Conservation (phyloP, 2,797 vertebrate species). For the Coccyzus lansbergi region DNA sequence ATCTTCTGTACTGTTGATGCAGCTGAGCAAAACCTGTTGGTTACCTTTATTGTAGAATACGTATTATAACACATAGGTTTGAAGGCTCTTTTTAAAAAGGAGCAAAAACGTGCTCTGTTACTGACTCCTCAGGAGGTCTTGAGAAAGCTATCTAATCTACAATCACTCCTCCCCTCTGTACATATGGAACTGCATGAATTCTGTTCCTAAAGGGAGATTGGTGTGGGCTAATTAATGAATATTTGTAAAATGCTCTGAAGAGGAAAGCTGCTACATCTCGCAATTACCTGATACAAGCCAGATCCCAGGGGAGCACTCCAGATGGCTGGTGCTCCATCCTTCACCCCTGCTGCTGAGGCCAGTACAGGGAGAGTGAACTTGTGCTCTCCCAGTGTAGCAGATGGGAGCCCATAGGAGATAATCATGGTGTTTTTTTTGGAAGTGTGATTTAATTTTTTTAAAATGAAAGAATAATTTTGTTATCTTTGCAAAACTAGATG, state of each 20-base stretch:
- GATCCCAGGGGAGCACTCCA: neutral
- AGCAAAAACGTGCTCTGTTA: neutral
- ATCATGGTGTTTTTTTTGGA: neutral
- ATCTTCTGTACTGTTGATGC: neutral
- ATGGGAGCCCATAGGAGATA: neutral
- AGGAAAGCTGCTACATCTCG: neutral
- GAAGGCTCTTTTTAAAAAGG: neutral
- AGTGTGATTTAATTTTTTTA: neutral
- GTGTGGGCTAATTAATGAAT: slow-evolving; percentile 1
- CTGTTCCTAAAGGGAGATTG: neutral
- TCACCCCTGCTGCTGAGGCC: neutral
- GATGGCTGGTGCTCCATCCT: neutral
- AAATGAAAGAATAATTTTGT: neutral
- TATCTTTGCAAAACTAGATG: neutral
- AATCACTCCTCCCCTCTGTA: neutral
- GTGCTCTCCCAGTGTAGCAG: neutral
- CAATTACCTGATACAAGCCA: neutral
- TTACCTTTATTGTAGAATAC: neutral
- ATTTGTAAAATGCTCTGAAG: slow-evolving; percentile 29
- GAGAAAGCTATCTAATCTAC: neutral
- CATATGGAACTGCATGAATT: neutral
- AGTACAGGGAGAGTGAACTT: neutral
- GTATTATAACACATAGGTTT: neutral
- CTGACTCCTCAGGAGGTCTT: neutral
- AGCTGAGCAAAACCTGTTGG: neutral